Conservation (phyloP, 2,797 vertebrate genomes). For the Eremophila alpestris region DNA sequence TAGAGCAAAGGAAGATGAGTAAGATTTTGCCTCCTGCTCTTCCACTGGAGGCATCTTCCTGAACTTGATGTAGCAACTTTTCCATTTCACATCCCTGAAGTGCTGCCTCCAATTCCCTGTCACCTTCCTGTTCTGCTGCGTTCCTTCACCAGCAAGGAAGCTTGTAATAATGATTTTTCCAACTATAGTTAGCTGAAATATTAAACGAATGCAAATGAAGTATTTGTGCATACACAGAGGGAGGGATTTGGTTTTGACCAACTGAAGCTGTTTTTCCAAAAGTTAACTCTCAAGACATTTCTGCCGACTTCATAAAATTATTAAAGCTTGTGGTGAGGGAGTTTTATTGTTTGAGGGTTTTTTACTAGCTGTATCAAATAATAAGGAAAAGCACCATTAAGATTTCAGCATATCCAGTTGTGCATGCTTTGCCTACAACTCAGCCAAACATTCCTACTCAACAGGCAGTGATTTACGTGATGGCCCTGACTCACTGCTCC, state of each 20-base stretch:
- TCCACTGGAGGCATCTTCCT: background rate
- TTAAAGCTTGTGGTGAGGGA: background rate
- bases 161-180: background rate
- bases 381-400: background rate
- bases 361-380: background rate
- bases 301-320: conserved; percentile 6
- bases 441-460: background rate
- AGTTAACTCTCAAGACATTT: background rate
- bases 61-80: background rate
- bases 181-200: background rate
- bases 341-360: background rate
- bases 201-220: background rate
- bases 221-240: background rate
- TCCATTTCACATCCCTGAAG: background rate
- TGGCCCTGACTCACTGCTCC: conserved; percentile 27
- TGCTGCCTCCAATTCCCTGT: background rate
- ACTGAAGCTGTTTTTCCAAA: background rate
- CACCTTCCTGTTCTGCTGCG: background rate
- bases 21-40: background rate
- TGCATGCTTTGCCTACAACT: background rate
- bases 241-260: conserved; percentile 7
- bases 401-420: background rate
- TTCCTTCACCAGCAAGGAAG: background rate
- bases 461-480: background rate
- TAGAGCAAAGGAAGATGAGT: background rate